Conservation (phyloP, 2,113 vertebrate species). For the Hippocampus zosterae region DNA sequence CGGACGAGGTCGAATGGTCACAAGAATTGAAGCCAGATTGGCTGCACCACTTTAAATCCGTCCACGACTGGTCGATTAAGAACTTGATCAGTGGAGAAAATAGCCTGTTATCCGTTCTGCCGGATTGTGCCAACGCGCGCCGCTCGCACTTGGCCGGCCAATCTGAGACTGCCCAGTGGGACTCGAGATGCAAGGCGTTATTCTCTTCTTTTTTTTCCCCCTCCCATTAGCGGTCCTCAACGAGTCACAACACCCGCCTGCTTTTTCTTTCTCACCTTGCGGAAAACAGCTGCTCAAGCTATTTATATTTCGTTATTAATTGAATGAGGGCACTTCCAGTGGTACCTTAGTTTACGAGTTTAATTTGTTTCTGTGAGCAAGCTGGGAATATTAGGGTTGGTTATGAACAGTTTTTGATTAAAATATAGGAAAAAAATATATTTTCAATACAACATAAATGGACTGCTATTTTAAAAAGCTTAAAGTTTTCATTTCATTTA, state of each 20-base stretch:
- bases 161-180: slow-evolving; percentile 12
- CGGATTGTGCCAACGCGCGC: background rate
- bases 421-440: no score
- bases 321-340: background rate
- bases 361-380: no score
- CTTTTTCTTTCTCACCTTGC: background rate
- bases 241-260: slow-evolving; percentile 10
- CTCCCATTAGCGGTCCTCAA: background rate
- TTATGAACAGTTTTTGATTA: no score
- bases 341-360: no score
- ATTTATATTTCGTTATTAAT: background rate
- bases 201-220: slow-evolving; percentile 7
- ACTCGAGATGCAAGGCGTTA: slow-evolving; percentile 14
- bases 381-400: no score
- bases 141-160: slow-evolving; percentile 7
- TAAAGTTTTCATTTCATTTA: no score
- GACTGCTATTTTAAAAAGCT: no score
- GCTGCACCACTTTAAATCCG: slow-evolving; percentile 22
- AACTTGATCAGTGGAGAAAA: slow-evolving; percentile 3
- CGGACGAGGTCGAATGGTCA: background rate
- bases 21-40: background rate
- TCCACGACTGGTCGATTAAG: slow-evolving; percentile 34
- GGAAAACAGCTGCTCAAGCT: background rate
- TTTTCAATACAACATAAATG: no score
- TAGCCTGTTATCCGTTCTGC: background rate